Evolutionary conservation across 2,888 invertebrate genomes (phyloP).

Genomic region (Dolichopus griseipennis): DNA sequence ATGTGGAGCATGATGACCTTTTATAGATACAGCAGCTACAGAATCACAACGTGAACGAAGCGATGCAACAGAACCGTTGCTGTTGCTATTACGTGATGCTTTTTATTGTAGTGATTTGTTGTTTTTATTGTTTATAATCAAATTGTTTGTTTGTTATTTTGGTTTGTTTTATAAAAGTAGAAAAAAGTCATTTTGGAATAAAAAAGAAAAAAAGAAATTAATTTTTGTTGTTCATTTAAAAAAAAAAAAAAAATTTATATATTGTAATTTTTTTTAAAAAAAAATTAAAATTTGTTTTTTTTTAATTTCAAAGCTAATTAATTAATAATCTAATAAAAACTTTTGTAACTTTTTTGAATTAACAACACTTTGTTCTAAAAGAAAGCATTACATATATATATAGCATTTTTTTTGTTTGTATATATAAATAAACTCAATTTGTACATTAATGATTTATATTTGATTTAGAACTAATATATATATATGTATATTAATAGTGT

Average conservation of each 20-base stretch:
- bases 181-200: slow-evolving; percentile 9
- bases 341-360: background rate
- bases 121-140: slow-evolving; percentile 24
- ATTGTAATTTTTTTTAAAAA: background rate
- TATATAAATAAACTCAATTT: background rate
- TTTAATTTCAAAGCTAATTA: background rate
- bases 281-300: background rate
- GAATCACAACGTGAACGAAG: slow-evolving; percentile 53
- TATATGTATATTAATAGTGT: no score
- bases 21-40: slow-evolving; percentile 35
- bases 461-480: no score
- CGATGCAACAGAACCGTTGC: slow-evolving; percentile 68
- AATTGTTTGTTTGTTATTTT: background rate
- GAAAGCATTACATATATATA: background rate
- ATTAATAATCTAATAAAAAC: background rate
- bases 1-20: slow-evolving; percentile 20
- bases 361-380: background rate
- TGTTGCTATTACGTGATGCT: slow-evolving; percentile 62
- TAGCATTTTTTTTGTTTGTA: no score
- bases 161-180: slow-evolving; percentile 5
- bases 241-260: no score
- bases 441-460: no score
- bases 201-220: slow-evolving; percentile 9
- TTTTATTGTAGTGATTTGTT: slow-evolving; percentile 45
- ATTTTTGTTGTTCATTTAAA: background rate